Evolutionary conservation across 2,113 vertebrate genomes (phyloP).

Genomic region (Climacteris rufus): DNA sequence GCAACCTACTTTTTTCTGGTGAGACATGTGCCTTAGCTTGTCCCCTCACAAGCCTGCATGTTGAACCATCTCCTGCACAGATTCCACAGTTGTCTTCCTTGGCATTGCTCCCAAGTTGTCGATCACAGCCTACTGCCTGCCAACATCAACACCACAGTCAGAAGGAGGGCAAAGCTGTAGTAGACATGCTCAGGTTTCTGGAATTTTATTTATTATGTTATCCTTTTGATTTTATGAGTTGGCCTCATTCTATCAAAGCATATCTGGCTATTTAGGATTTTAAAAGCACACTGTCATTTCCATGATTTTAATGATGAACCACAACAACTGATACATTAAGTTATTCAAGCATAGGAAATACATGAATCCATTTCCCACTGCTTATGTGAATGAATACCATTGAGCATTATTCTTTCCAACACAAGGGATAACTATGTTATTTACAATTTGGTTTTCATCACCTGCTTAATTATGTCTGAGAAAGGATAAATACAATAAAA

Average conservation of each 20-base stretch:
- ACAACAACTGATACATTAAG: background rate
- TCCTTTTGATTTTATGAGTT: constrained; percentile 31
- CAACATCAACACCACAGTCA: constrained; percentile 70
- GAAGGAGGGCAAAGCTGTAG: constrained; percentile 49
- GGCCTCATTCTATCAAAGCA: constrained; percentile 47
- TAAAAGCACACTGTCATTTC: constrained; percentile 22
- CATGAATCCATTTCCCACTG: background rate
- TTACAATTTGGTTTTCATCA: constrained; percentile 32
- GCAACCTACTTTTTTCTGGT: constrained; percentile 84
- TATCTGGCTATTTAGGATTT: background rate
- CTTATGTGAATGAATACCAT: background rate
- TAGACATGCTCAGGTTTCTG: constrained; percentile 48
- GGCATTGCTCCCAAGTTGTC: constrained; percentile 84
- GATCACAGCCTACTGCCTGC: constrained; percentile 92
- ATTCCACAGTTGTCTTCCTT: constrained; percentile 91
- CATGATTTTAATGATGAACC: constrained; percentile 18
- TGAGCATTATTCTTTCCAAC: background rate
- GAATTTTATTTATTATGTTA: constrained; percentile 53
- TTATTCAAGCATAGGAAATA: background rate
- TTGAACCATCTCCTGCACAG: constrained; percentile 86
- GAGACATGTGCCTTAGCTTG: constrained; percentile 82
- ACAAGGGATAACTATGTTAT: background rate
- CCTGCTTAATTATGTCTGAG: constrained; percentile 18
- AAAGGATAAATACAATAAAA: constrained; percentile 20
- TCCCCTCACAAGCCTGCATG: constrained; percentile 89